These are phyloP conservation scores for Halisarca cf. caerulea DNA, from an alignment of 37 sponge, comb jelly and placozoan species.

Conservation along the genomic window DNA sequence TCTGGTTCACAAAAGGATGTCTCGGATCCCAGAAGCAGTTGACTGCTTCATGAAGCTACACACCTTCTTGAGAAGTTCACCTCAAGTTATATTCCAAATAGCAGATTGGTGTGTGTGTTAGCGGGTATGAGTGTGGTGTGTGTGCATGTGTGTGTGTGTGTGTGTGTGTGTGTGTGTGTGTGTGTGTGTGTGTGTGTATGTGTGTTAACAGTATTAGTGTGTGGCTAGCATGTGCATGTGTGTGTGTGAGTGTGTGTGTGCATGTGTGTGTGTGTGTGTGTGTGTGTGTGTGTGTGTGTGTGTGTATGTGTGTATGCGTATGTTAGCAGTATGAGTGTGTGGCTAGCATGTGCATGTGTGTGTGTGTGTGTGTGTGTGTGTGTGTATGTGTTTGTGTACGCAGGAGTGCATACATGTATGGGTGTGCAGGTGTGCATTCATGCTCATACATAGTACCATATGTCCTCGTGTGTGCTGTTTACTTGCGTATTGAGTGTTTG, in stretches of 20 bases:
- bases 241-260: constrained; percentile 2
- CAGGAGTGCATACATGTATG: no score
- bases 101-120: constrained; percentile 72
- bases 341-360: no score
- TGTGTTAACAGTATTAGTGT: neutral
- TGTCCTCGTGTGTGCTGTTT: no score
- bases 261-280: neutral
- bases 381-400: no score
- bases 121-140: constrained; percentile 8
- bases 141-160: neutral
- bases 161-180: constrained; percentile 9
- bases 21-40: constrained; percentile 54
- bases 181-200: constrained; percentile 19
- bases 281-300: no score
- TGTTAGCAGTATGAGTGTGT: no score
- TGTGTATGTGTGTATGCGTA: no score
- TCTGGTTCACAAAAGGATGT: constrained; percentile 79
- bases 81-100: constrained; percentile 87
- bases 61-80: constrained; percentile 70
- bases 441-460: no score
- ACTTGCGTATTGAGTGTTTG: no score
- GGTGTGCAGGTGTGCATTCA: no score
- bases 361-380: no score
- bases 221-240: neutral
- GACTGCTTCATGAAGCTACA: constrained; percentile 92